phyloP scores from a whole-genome alignment of 2,113 vertebrate genomes.

The Nyctibius bracteatus region DNA sequence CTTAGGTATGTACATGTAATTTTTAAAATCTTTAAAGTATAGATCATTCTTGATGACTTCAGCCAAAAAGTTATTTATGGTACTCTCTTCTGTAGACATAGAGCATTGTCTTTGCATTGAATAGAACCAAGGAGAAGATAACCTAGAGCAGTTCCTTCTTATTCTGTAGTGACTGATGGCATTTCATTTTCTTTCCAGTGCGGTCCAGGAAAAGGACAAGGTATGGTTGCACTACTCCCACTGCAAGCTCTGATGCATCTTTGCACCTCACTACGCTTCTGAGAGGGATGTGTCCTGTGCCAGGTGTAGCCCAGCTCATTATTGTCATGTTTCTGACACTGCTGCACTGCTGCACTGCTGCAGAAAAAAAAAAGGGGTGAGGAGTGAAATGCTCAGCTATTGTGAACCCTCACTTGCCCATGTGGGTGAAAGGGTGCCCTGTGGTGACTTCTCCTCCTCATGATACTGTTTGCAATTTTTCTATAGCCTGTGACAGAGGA shows the following conservation, averaged over 20 bases:
- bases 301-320: neutral
- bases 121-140: neutral
- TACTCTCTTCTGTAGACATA: neutral
- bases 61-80: neutral
- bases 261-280: neutral
- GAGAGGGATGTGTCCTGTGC: neutral
- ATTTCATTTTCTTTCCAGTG: neutral
- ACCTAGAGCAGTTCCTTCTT: neutral
- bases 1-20: too few species aligned
- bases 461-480: too few species aligned
- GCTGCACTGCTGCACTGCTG: neutral
- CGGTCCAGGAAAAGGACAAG: neutral
- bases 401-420: neutral
- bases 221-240: neutral
- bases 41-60: neutral
- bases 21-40: neutral
- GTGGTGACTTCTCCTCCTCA: neutral
- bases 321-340: neutral
- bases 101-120: neutral
- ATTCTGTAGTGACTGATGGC: neutral
- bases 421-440: rapidly evolving
- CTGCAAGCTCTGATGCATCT: neutral
- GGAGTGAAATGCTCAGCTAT: neutral
- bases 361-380: neutral
- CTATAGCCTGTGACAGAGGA: neutral